A percentile compares a stretch with the other conserved stretches of the same genome.
These are phyloP conservation scores for Nudaria mundana DNA, from an alignment of 2,888 invertebrate species.

Conservation along the genomic window DNA sequence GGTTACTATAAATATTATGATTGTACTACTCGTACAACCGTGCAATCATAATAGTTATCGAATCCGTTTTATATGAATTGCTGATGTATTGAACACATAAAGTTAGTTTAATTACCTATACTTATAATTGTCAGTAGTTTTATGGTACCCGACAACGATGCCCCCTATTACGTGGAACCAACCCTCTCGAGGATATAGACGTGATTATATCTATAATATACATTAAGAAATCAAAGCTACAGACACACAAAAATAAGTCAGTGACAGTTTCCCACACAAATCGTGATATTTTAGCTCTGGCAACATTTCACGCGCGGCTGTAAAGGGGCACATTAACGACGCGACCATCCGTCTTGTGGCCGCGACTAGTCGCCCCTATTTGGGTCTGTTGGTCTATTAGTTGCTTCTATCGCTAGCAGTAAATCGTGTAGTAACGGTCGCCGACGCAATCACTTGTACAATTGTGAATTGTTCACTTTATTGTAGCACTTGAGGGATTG, in stretches of 20 bases:
- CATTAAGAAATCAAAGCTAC: constrained; percentile 10
- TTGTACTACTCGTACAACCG: no score
- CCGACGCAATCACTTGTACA: constrained; percentile 38
- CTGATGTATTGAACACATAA: no score
- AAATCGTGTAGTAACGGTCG: constrained; percentile 46
- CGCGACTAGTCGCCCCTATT: constrained; percentile 34
- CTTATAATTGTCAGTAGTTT: no score
- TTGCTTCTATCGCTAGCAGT: constrained; percentile 43
- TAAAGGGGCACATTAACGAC: constrained; percentile 39
- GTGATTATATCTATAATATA: no score
- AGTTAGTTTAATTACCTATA: no score
- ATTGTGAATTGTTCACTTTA: constrained; percentile 40
- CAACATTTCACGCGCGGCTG: constrained; percentile 33
- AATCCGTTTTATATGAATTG: no score
- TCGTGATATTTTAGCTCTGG: constrained; percentile 22
- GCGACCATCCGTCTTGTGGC: constrained; percentile 41
- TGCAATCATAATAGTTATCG: no score
- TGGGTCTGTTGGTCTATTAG: constrained; percentile 42
- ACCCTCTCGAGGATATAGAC: no score
- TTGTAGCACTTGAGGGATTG: constrained; percentile 32
- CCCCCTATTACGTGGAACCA: no score
- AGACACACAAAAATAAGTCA: constrained; percentile 8
- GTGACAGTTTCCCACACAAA: constrained; percentile 40
- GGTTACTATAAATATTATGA: no score
- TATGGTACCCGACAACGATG: no score